Conservation (phyloP, 1,140 invertebrate species). For the Drosophila insularis region DNA sequence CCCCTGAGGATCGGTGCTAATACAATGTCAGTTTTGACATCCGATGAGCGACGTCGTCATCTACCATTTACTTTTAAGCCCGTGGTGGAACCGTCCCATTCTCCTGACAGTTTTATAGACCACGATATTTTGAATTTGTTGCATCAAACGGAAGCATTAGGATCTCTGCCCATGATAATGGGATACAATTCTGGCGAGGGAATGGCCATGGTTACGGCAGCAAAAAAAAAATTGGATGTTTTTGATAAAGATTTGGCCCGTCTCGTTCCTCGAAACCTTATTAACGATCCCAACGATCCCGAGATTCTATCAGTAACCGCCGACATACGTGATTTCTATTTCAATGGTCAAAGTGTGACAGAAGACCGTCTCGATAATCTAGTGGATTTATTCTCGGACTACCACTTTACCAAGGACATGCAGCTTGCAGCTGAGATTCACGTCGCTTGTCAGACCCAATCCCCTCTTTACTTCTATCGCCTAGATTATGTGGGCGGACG, state of each 20-base stretch:
- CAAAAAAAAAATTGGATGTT: slow-evolving; percentile 49
- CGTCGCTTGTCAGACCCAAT: slow-evolving; percentile 43
- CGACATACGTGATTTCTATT: slow-evolving; percentile 67
- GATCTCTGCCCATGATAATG: slow-evolving; percentile 65
- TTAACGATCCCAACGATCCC: slow-evolving; percentile 28
- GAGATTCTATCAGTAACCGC: slow-evolving; percentile 41
- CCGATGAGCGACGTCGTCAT: slow-evolving; percentile 69
- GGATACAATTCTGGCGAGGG: slow-evolving; percentile 71
- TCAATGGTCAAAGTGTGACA: slow-evolving; percentile 50
- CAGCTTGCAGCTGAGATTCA: slow-evolving; percentile 65
- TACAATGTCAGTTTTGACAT: slow-evolving; percentile 45
- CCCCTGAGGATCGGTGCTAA: slow-evolving; percentile 36
- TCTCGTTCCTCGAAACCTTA: slow-evolving; percentile 58
- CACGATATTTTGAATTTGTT: slow-evolving; percentile 53
- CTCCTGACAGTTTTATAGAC: slow-evolving; percentile 61
- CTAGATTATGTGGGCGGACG: slow-evolving; percentile 84
- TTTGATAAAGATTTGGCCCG: slow-evolving; percentile 60
- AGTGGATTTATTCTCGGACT: slow-evolving; percentile 61
- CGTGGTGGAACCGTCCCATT: slow-evolving; percentile 53
- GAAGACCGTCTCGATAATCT: slow-evolving; percentile 51
- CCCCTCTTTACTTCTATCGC: slow-evolving; percentile 82
- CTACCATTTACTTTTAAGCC: slow-evolving; percentile 72
- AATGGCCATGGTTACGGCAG: slow-evolving; percentile 53
- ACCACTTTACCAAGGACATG: slow-evolving; percentile 65
- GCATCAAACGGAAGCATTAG: slow-evolving; percentile 38